Conservation (phyloP, 2,113 vertebrate species). For the Ceyx margarethae region DNA sequence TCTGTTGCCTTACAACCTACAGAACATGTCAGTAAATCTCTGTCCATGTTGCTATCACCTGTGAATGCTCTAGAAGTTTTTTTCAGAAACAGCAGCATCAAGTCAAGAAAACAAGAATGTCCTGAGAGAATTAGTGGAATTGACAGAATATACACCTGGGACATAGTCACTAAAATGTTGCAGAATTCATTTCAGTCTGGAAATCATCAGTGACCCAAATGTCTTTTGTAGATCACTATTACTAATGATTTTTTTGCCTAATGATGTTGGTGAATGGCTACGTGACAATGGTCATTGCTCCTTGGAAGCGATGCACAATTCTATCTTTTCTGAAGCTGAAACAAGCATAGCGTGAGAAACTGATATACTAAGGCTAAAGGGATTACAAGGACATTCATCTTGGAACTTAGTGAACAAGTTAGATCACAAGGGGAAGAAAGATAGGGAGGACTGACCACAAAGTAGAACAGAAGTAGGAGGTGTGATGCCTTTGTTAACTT, state of each 20-base stretch:
- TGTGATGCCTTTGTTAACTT: too few species aligned
- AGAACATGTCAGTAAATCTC: background rate
- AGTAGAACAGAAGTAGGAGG: too few species aligned
- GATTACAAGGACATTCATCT: too few species aligned
- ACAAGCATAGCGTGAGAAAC: too few species aligned
- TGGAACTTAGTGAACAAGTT: too few species aligned
- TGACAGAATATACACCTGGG: accelerated
- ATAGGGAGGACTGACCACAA: too few species aligned
- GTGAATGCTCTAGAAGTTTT: background rate
- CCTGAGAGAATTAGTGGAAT: background rate
- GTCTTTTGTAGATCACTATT: constrained; percentile 27
- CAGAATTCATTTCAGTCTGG: constrained; percentile 35
- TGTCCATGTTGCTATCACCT: background rate
- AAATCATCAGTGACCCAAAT: constrained; percentile 13
- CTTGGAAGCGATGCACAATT: too few species aligned
- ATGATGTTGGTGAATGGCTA: too few species aligned
- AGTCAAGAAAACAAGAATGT: background rate
- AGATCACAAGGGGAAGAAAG: too few species aligned
- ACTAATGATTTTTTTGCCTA: background rate
- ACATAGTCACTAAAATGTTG: constrained; percentile 3
- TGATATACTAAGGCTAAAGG: too few species aligned
- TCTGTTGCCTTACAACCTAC: background rate
- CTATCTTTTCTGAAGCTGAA: too few species aligned
- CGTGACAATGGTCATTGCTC: too few species aligned
- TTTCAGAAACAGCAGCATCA: background rate